Conservation (phyloP, 2,797 vertebrate species). For the Chelidonichthys spinosus region DNA sequence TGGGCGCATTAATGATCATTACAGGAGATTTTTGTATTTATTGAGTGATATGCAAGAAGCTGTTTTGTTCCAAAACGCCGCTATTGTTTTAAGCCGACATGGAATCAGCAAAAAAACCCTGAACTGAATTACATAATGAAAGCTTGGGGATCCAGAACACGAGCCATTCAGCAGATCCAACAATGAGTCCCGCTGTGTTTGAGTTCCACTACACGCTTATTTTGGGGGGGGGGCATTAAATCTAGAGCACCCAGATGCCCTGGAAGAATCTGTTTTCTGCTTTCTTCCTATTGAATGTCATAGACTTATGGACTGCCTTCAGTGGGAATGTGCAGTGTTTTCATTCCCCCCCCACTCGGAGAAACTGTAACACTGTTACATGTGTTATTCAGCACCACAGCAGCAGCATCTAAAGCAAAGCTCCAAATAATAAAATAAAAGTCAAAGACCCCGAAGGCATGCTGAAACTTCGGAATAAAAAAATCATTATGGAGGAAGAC, state of each 20-base stretch:
- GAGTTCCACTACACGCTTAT: conserved; percentile 20
- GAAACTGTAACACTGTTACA: conserved; percentile 62
- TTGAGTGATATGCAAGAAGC: not conserved
- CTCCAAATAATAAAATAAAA: conserved; percentile 76
- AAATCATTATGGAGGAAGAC: conserved; percentile 77
- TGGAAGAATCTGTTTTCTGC: conserved; percentile 18
- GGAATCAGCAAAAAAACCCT: not conserved
- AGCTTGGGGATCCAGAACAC: not conserved
- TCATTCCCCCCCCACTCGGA: conserved; percentile 48
- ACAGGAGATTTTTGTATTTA: conserved; percentile 11
- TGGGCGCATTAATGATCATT: conserved; percentile 3
- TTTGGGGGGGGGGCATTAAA: conserved; percentile 31
- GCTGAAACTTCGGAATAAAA: conserved; percentile 76
- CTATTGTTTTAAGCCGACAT: conserved; percentile 17
- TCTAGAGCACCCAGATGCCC: conserved; percentile 45
- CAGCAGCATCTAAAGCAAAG: conserved; percentile 65
- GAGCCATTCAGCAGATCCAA: conserved; percentile 33
- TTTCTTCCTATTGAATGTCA: conserved; percentile 49
- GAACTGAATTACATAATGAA: conserved; percentile 14
- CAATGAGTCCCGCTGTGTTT: conserved; percentile 37
- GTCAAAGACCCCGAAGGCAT: conserved; percentile 73
- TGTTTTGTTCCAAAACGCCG: not conserved
- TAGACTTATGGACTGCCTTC: conserved; percentile 56
- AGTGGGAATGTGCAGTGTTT: conserved; percentile 63
- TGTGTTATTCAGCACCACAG: conserved; percentile 64